Conservation (phyloP, 2,113 vertebrate genomes). For the Sander lucioperca region DNA sequence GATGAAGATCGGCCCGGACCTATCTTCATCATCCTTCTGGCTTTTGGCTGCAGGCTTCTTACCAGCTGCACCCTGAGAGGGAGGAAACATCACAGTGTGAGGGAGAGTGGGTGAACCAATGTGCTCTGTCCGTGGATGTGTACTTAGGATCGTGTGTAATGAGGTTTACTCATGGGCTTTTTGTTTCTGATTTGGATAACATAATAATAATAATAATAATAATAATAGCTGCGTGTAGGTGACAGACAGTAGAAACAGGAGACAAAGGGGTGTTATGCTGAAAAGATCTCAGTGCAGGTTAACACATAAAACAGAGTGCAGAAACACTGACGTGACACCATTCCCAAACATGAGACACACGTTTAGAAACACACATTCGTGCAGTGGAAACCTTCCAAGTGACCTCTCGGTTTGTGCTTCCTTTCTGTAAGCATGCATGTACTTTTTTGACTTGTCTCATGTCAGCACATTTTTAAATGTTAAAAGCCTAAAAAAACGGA, state of each 20-base stretch:
- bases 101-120: not conserved
- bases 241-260: slow-evolving; percentile 20
- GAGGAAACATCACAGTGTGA: not conserved
- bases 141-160: not conserved
- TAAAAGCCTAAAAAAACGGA: not conserved
- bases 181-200: not conserved
- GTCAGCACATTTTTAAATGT: slow-evolving; percentile 2
- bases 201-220: not conserved
- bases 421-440: slow-evolving; percentile 20
- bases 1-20: slow-evolving; percentile 93
- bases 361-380: slow-evolving; percentile 24
- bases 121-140: not conserved
- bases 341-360: slow-evolving; percentile 6
- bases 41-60: slow-evolving; percentile 93
- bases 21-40: slow-evolving; percentile 94
- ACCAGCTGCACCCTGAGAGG: slow-evolving; percentile 83
- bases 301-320: not conserved
- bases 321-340: not conserved
- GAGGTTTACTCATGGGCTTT: not conserved
- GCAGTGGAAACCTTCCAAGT: slow-evolving; percentile 32
- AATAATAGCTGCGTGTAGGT: not conserved
- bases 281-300: slow-evolving; percentile 23
- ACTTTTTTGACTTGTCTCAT: not conserved
- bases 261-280: slow-evolving; percentile 1
- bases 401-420: not conserved